A percentile compares a stretch with the other conserved stretches of the same genome.
Evolutionary conservation across 2,113 vertebrate genomes (phyloP).

Genomic region (Nanorana parkeri): DNA sequence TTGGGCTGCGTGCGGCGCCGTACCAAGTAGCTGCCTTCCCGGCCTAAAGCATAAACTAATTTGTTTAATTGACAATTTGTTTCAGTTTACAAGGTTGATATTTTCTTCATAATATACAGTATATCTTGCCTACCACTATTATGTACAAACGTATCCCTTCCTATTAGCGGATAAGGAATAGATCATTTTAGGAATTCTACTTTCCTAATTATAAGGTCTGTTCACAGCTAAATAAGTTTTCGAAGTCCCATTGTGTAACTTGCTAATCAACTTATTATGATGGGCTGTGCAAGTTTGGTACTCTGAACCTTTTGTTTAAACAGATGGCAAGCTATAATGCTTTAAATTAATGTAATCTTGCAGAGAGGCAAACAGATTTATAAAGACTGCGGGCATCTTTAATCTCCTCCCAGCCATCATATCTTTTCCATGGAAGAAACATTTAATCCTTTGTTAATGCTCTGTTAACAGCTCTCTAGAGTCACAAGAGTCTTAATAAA

Average conservation of each 20-base stretch:
- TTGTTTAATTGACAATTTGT: too few relatives aligned
- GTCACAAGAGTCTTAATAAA: slow-evolving; percentile 60
- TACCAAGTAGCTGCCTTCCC: too few relatives aligned
- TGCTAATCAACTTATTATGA: slow-evolving; percentile 34
- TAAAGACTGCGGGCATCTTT: slow-evolving; percentile 19
- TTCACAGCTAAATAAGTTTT: slow-evolving; percentile 16
- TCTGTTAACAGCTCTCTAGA: slow-evolving; percentile 72
- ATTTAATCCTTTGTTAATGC: slow-evolving; percentile 63
- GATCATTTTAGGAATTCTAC: not conserved
- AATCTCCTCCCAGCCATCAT: slow-evolving; percentile 55
- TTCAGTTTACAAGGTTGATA: too few relatives aligned
- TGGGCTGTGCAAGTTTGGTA: slow-evolving; percentile 15
- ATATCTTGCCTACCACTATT: too few relatives aligned
- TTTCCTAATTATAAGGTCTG: not conserved
- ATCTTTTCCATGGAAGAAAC: slow-evolving; percentile 46
- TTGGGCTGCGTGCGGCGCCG: too few relatives aligned
- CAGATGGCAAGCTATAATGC: slow-evolving; percentile 61
- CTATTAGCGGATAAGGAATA: too few relatives aligned
- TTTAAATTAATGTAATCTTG: slow-evolving; percentile 66
- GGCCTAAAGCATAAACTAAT: too few relatives aligned
- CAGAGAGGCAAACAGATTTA: slow-evolving; percentile 56
- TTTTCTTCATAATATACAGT: too few relatives aligned
- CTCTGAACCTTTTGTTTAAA: slow-evolving; percentile 25
- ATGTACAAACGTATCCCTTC: too few relatives aligned
- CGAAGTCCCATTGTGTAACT: slow-evolving; percentile 9